Percentiles rank a stretch among this genome's conserved stretches.
Conservation (phyloP, 2,797 vertebrate species). For the Pteronotus mesoamericanus region DNA sequence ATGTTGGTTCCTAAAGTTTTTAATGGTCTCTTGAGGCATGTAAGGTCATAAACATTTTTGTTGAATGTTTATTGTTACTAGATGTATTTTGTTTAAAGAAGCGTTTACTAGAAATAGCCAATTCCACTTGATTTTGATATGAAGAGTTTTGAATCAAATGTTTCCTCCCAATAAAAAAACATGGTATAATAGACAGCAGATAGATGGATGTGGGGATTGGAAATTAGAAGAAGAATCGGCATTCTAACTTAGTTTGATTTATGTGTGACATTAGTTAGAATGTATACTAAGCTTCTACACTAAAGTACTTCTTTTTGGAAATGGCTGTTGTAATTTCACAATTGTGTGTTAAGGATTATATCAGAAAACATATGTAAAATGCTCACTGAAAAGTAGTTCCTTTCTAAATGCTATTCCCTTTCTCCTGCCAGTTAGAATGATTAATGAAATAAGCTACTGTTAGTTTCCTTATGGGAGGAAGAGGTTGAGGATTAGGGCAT, state of each 20-base stretch:
- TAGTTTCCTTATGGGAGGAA: slow-evolving; percentile 36
- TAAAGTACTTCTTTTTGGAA: not conserved
- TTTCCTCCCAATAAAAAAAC: not conserved
- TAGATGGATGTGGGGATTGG: not conserved
- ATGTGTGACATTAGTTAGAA: not conserved
- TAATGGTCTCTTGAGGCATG: not conserved
- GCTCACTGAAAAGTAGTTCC: not conserved
- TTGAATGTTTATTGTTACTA: not conserved
- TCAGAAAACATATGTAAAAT: not conserved
- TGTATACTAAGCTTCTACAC: not conserved
- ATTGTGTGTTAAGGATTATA: not conserved
- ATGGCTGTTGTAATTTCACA: not conserved
- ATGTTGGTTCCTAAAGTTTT: not conserved
- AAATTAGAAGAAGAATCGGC: not conserved
- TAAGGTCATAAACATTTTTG: not conserved
- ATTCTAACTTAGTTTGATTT: not conserved
- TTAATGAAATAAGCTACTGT: not conserved
- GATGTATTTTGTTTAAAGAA: not conserved
- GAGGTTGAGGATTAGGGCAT: slow-evolving; percentile 10
- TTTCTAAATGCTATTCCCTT: slow-evolving; percentile 8
- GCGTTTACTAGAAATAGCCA: not conserved
- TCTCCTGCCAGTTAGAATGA: slow-evolving; percentile 2
- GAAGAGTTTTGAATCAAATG: not conserved
- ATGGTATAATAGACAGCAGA: not conserved
- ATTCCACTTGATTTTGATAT: not conserved